phyloP scores from a whole-genome alignment of 2,797 vertebrate species.

The Cossypha polioptera region DNA sequence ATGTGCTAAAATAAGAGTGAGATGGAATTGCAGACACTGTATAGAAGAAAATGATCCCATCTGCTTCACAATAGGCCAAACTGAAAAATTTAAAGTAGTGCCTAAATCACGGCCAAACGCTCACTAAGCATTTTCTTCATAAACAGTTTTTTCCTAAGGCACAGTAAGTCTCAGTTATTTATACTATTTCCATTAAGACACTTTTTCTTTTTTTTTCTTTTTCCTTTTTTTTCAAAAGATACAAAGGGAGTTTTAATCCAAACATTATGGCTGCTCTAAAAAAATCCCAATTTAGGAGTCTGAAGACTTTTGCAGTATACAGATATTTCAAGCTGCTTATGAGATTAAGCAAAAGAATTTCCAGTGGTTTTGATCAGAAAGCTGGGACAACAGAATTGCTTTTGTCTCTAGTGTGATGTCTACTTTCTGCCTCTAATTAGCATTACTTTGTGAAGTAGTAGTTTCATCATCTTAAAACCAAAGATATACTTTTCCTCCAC shows the following conservation, averaged over 20 bases:
- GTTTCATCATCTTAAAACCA: not conserved
- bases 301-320: not conserved
- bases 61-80: not conserved
- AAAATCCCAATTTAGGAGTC: not conserved
- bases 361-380: not conserved
- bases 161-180: not conserved
- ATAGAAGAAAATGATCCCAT: conserved; percentile 16
- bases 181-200: not conserved
- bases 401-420: not conserved
- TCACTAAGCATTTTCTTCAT: not conserved
- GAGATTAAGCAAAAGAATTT: conserved; percentile 12
- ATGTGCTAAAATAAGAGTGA: conserved; percentile 27
- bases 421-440: conserved; percentile 2
- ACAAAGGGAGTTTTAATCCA: not conserved
- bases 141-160: not conserved
- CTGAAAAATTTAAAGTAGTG: not conserved
- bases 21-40: conserved; percentile 9
- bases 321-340: not conserved
- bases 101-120: not conserved
- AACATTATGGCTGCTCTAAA: not conserved
- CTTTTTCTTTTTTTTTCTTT: not conserved
- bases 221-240: not conserved
- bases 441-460: not conserved
- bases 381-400: not conserved
- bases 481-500: not conserved